phyloP scores from a whole-genome alignment of 2,797 vertebrate species.

The Centropyge bicolor region DNA sequence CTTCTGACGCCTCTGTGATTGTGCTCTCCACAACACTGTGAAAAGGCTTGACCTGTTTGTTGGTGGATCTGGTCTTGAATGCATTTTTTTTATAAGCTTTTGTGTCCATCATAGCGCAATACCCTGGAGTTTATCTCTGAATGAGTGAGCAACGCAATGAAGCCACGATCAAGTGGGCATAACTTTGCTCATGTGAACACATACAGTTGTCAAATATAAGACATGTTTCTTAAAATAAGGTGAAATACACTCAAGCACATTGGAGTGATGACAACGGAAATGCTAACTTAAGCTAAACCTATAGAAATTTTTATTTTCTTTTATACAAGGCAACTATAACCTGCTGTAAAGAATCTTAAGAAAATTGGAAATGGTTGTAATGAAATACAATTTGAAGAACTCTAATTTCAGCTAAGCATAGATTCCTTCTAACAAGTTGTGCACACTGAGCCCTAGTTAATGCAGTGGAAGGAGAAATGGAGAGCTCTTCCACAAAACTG shows the following conservation, averaged over 20 bases:
- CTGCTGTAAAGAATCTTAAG: background rate
- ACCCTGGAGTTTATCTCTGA: constrained; percentile 56
- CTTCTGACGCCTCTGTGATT: constrained; percentile 80
- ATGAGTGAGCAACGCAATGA: constrained; percentile 34
- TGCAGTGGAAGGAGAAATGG: background rate
- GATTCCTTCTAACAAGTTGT: background rate
- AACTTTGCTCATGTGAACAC: constrained; percentile 19
- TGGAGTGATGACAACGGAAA: background rate
- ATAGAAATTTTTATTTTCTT: background rate
- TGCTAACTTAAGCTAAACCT: too few relatives aligned
- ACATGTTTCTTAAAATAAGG: constrained; percentile 1
- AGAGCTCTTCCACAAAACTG: background rate
- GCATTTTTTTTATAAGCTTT: constrained; percentile 50
- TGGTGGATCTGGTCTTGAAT: constrained; percentile 72
- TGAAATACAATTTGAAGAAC: background rate
- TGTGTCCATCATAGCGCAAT: constrained; percentile 47
- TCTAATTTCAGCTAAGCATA: background rate
- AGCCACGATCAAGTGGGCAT: constrained; percentile 50
- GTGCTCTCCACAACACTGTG: constrained; percentile 74
- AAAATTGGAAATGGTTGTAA: background rate
- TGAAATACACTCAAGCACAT: background rate
- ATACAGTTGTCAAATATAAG: constrained; percentile 23
- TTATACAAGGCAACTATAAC: background rate
- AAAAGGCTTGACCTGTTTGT: constrained; percentile 81
- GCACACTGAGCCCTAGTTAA: background rate